These are phyloP conservation scores for Nudaria mundana DNA, from an alignment of 2,888 invertebrate genomes.

Conservation along the genomic window DNA sequence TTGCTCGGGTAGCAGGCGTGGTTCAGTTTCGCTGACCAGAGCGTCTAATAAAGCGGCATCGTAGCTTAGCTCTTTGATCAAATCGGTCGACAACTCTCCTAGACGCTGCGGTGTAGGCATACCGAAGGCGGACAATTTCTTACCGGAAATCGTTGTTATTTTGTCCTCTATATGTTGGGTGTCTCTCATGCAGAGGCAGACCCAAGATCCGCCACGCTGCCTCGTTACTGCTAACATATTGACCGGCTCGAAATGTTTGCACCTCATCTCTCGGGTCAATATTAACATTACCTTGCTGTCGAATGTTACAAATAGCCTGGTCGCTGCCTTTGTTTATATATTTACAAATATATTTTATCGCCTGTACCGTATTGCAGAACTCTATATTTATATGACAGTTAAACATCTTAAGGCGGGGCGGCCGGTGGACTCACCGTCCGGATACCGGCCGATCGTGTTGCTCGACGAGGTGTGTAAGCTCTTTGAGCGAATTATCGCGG, in stretches of 20 bases:
- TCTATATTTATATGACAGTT: conserved; percentile 3
- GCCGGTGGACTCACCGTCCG: no score
- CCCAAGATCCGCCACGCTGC: conserved; percentile 33
- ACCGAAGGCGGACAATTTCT: conserved; percentile 27
- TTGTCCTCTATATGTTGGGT: conserved; percentile 28
- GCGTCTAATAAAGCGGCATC: conserved; percentile 24
- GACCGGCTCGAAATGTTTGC: conserved; percentile 30
- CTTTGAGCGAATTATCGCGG: no score
- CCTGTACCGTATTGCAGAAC: background rate
- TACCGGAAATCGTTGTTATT: conserved; percentile 27
- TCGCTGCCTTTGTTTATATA: background rate
- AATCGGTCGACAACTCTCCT: conserved; percentile 26
- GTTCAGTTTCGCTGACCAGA: conserved; percentile 29
- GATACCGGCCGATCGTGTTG: no score
- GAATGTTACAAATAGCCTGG: background rate
- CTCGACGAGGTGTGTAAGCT: no score
- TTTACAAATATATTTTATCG: conserved; percentile 1
- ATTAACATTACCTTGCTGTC: background rate
- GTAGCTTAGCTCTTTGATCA: conserved; percentile 18
- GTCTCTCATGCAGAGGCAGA: conserved; percentile 23
- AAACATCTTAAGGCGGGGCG: background rate
- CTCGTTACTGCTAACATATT: conserved; percentile 31
- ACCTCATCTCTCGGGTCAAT: conserved; percentile 29
- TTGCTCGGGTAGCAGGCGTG: conserved; percentile 26
- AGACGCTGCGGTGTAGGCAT: conserved; percentile 22